Evolutionary conservation across 2,797 vertebrate species (phyloP).

Genomic region (Denticeps clupeoides): DNA sequence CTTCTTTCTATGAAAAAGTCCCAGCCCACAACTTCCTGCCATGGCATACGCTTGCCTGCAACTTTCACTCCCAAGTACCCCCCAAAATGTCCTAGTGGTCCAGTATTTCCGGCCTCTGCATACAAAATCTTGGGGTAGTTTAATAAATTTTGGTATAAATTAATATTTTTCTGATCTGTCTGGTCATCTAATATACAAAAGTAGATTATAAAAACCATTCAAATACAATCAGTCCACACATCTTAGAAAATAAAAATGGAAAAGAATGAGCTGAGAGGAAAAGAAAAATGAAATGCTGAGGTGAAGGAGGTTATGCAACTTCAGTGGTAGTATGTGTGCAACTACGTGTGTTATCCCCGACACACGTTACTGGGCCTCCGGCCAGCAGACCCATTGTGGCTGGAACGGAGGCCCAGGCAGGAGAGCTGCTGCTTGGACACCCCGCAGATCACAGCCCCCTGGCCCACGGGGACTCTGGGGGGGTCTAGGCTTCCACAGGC

Average conservation of each 20-base stretch:
- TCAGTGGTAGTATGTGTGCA: slow-evolving; percentile 32
- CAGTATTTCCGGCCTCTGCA: no score
- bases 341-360: slow-evolving; percentile 39
- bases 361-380: slow-evolving; percentile 37
- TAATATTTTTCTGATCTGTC: no score
- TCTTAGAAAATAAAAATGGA: slow-evolving; percentile 7
- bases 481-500: slow-evolving; percentile 4
- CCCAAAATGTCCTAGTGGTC: no score
- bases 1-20: slow-evolving; percentile 7
- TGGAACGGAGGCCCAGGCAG: slow-evolving; percentile 38
- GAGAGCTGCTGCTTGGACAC: slow-evolving; percentile 39
- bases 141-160: no score
- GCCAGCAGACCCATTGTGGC: slow-evolving; percentile 36
- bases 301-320: slow-evolving; percentile 39
- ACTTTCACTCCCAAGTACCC: no score
- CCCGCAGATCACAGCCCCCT: slow-evolving; percentile 23
- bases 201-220: no score
- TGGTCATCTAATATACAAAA: no score
- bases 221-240: no score
- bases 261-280: neutral
- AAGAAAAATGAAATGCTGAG: slow-evolving; percentile 18
- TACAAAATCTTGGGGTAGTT: no score
- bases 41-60: no score
- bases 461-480: slow-evolving; percentile 17
- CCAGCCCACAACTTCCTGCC: slow-evolving; percentile 30